Percentiles rank a stretch among this genome's conserved stretches.
Conservation (phyloP, 2,113 vertebrate genomes). For the Smithornis capensis region DNA sequence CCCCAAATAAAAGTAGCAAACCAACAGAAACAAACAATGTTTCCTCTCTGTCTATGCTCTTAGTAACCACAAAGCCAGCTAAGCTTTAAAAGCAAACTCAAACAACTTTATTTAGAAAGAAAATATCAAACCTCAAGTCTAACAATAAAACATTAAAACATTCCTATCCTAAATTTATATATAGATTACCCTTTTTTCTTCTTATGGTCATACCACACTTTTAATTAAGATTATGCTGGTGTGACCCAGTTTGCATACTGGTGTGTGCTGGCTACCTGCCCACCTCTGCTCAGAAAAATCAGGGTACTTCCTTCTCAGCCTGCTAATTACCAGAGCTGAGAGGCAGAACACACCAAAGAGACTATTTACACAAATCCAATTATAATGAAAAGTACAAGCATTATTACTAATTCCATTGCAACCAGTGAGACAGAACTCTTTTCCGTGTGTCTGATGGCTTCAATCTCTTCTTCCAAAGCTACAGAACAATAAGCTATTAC, state of each 20-base stretch:
- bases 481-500: not conserved
- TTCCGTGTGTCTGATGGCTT: not conserved
- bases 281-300: slow-evolving; percentile 33
- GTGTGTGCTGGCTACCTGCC: slow-evolving; percentile 37
- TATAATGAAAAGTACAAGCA: slow-evolving; percentile 17
- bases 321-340: slow-evolving; percentile 48
- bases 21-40: not conserved
- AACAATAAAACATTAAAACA: not conserved
- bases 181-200: not conserved
- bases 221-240: not conserved
- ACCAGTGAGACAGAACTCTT: not conserved
- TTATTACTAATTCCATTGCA: not conserved
- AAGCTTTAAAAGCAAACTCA: not conserved
- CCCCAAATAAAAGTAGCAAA: not conserved
- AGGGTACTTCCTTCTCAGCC: slow-evolving; percentile 58
- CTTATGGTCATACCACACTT: not conserved
- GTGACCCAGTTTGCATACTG: slow-evolving; percentile 43
- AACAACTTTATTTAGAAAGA: not conserved
- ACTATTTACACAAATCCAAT: slow-evolving; percentile 43
- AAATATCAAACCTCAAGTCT: not conserved
- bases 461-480: not conserved
- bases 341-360: not conserved
- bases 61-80: not conserved
- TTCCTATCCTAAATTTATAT: not conserved
- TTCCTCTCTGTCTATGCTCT: not conserved